Evolutionary conservation across 2,113 vertebrate species (phyloP).

Genomic region (Lagenorhynchus albirostris): DNA sequence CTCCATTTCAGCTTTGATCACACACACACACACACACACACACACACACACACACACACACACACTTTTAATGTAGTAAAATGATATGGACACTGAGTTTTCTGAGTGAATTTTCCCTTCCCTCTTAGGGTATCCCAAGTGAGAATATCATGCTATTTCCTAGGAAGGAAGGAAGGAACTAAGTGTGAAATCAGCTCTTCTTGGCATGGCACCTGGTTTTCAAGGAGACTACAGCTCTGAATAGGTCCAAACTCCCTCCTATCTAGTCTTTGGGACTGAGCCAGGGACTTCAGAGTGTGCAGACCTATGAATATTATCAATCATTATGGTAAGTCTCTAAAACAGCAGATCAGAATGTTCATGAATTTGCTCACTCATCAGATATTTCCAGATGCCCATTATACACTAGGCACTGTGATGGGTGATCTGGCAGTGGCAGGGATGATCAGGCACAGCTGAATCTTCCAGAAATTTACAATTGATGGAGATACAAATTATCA

Average conservation of each 20-base stretch:
- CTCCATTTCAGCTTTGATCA: background rate
- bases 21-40: rapidly evolving
- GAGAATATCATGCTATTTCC: background rate
- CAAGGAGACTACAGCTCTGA: background rate
- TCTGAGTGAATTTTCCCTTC: background rate
- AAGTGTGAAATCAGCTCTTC: background rate
- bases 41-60: too few species aligned
- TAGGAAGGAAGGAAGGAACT: background rate
- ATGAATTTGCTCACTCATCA: background rate
- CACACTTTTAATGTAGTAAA: background rate
- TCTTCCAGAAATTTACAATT: background rate
- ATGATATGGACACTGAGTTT: background rate
- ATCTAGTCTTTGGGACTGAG: background rate
- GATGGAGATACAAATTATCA: background rate
- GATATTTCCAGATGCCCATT: background rate
- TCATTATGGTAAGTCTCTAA: background rate
- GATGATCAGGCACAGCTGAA: background rate
- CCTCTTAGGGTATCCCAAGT: background rate
- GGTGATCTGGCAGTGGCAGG: background rate
- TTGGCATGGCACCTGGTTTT: background rate
- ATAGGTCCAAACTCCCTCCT: background rate
- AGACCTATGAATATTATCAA: background rate
- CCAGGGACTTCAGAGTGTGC: background rate
- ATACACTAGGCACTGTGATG: background rate
- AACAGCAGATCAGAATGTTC: background rate